phyloP scores from a whole-genome alignment of 2,113 vertebrate species.

The Cinclus cinclus region DNA sequence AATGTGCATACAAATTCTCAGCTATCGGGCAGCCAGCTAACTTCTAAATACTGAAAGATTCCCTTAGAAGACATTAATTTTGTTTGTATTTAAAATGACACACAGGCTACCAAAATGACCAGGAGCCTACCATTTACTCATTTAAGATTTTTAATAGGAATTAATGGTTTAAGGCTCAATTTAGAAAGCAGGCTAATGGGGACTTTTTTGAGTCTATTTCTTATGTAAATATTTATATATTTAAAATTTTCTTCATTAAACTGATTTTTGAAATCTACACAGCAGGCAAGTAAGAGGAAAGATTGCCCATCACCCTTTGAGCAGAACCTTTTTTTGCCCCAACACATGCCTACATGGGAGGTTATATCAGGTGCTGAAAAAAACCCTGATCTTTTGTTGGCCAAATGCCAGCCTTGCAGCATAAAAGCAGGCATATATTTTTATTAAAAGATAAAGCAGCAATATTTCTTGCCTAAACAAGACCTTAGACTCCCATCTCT shows the following conservation, averaged over 20 bases:
- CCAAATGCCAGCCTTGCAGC: neutral
- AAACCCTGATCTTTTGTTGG: neutral
- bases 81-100: neutral
- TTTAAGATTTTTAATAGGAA: neutral
- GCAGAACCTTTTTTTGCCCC: neutral
- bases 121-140: neutral
- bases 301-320: neutral
- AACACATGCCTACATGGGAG: neutral
- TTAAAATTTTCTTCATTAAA: neutral
- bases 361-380: neutral
- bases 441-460: neutral
- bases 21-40: neutral
- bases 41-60: slow-evolving; percentile 48
- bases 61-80: slow-evolving; percentile 13
- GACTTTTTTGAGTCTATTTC: neutral
- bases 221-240: neutral
- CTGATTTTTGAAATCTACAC: neutral
- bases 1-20: neutral
- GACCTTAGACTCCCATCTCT: neutral
- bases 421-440: neutral
- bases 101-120: neutral
- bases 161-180: neutral
- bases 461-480: neutral
- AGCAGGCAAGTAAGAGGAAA: neutral
- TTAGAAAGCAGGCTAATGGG: neutral